A percentile compares a stretch with the other conserved stretches of the same genome.
phyloP scores from a whole-genome alignment of 2,797 vertebrate species.

The Amblyopsis hoosieri region DNA sequence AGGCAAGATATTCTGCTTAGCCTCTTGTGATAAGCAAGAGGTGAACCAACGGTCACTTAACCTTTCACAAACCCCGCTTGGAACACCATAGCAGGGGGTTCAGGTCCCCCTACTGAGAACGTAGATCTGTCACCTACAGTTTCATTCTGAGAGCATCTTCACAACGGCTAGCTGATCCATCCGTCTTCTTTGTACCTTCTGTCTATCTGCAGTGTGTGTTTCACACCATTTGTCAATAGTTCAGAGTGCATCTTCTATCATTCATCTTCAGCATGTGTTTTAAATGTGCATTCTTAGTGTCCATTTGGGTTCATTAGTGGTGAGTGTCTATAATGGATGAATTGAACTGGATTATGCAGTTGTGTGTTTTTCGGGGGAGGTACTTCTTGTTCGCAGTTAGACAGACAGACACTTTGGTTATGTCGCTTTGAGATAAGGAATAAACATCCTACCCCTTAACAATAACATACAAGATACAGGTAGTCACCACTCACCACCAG shows the following conservation, averaged over 20 bases:
- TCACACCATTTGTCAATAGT: conserved; percentile 73
- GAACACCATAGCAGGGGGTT: conserved; percentile 46
- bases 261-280: conserved; percentile 60
- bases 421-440: not conserved
- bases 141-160: conserved; percentile 52
- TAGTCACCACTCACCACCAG: not conserved
- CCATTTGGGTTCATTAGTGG: conserved; percentile 59
- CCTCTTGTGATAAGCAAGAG: conserved; percentile 32
- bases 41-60: conserved; percentile 62
- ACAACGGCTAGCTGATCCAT: conserved; percentile 29
- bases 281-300: conserved; percentile 66
- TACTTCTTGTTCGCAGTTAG: conserved; percentile 28
- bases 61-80: conserved; percentile 57
- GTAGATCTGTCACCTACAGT: conserved; percentile 61
- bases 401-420: not conserved
- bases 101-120: conserved; percentile 35
- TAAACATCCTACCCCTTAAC: not conserved
- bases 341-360: conserved; percentile 30
- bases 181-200: conserved; percentile 59
- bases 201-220: conserved; percentile 46
- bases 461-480: not conserved
- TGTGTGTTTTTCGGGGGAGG: conserved; percentile 8
- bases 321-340: conserved; percentile 54
- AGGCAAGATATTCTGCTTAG: conserved; percentile 7
- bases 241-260: conserved; percentile 71